These are phyloP conservation scores for Eueides isabella DNA, from an alignment of 1,140 invertebrate genomes.

Conservation along the genomic window DNA sequence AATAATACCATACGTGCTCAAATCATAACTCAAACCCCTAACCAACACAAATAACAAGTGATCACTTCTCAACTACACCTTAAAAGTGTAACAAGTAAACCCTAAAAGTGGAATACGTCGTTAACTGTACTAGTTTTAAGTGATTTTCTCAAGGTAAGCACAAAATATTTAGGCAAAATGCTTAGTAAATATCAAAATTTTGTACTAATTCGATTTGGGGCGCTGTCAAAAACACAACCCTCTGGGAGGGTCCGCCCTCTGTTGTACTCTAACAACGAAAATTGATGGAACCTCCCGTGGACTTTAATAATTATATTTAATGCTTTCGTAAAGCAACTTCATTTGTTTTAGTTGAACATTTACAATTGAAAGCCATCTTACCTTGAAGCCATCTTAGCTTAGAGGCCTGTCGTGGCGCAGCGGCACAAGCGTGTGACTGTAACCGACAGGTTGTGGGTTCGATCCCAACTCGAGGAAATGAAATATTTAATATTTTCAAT, in stretches of 20 bases:
- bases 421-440: too few relatives aligned
- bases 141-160: neutral
- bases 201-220: conserved; percentile 39
- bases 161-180: conserved; percentile 6
- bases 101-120: too few relatives aligned
- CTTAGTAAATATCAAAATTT: conserved; percentile 39
- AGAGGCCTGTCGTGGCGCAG: too few relatives aligned
- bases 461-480: too few relatives aligned
- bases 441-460: too few relatives aligned
- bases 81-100: neutral
- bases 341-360: neutral
- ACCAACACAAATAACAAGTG: neutral
- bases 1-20: too few relatives aligned
- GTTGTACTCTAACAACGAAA: conserved; percentile 34
- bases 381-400: too few relatives aligned
- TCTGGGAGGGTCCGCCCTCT: neutral
- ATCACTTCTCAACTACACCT: neutral
- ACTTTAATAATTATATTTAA: conserved; percentile 33
- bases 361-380: neutral
- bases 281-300: conserved; percentile 38
- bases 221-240: conserved; percentile 40
- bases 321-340: neutral
- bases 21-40: too few relatives aligned
- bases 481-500: too few relatives aligned
- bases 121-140: too few relatives aligned